These are phyloP conservation scores for Ctenicera cuprea DNA, from an alignment of 2,888 invertebrate genomes.

Conservation along the genomic window DNA sequence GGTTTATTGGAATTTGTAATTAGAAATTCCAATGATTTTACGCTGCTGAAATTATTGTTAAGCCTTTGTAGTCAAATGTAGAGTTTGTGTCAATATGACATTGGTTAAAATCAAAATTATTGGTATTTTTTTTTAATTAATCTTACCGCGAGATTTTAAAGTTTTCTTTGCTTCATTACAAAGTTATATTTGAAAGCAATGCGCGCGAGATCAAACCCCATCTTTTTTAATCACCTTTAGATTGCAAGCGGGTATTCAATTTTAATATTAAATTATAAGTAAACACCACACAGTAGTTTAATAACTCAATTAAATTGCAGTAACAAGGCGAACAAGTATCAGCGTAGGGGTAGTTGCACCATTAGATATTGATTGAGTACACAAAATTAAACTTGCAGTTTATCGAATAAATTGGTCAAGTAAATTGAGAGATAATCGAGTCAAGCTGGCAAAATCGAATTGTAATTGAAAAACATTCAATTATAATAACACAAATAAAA, in stretches of 20 bases:
- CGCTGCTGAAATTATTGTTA: too few relatives aligned
- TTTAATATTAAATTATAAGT: neutral
- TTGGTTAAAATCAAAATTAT: too few relatives aligned
- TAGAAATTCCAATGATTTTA: too few relatives aligned
- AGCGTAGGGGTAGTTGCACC: neutral
- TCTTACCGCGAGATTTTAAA: too few relatives aligned
- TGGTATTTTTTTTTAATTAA: too few relatives aligned
- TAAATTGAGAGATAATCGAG: neutral
- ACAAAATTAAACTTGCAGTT: constrained; percentile 26
- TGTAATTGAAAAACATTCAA: constrained; percentile 6
- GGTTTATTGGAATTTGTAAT: too few relatives aligned
- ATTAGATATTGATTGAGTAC: constrained; percentile 7
- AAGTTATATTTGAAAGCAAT: too few relatives aligned
- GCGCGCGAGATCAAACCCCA: too few relatives aligned
- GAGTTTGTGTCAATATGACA: too few relatives aligned
- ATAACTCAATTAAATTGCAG: constrained; percentile 22
- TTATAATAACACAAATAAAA: neutral
- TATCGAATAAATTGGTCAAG: neutral
- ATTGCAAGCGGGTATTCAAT: neutral
- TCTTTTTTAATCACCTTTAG: too few relatives aligned
- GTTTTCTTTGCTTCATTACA: too few relatives aligned
- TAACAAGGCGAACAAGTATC: constrained; percentile 1
- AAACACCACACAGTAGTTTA: constrained; percentile 4
- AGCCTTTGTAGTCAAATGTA: too few relatives aligned
- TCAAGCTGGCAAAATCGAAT: neutral